A percentile compares a stretch with the other conserved stretches of the same genome.
Conservation (phyloP, 2,797 vertebrate species). For the Syngnathus rostellatus region DNA sequence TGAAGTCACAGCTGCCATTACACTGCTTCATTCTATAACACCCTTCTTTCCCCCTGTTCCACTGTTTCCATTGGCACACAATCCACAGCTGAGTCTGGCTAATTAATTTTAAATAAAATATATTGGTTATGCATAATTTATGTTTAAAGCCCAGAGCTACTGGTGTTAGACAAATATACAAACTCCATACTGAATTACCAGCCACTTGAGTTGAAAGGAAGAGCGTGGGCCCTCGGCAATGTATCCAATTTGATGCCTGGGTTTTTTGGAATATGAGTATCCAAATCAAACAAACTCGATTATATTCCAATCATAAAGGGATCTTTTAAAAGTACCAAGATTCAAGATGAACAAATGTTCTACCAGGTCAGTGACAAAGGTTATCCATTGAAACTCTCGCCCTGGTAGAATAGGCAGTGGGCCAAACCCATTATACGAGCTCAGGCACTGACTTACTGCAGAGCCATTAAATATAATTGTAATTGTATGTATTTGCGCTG, state of each 20-base stretch:
- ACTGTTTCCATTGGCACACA: conserved; percentile 65
- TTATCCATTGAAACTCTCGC: conserved; percentile 10
- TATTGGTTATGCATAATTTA: conserved; percentile 72
- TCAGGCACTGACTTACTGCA: background rate
- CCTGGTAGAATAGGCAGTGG: background rate
- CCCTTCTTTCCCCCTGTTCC: conserved; percentile 12
- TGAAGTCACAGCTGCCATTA: conserved; percentile 62
- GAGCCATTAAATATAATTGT: conserved; percentile 1
- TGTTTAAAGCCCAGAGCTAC: conserved; percentile 64
- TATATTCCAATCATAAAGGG: conserved; percentile 36
- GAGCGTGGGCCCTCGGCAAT: conserved; percentile 38
- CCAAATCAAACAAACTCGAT: conserved; percentile 63
- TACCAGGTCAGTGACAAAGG: conserved; percentile 13
- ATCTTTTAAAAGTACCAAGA: conserved; percentile 17
- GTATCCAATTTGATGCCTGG: conserved; percentile 40
- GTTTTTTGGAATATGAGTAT: conserved; percentile 43
- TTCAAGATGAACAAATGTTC: conserved; percentile 10
- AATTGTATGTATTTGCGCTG: background rate
- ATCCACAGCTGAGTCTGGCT: conserved; percentile 43
- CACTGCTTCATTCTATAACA: conserved; percentile 28
- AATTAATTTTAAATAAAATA: conserved; percentile 75
- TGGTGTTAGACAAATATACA: conserved; percentile 72
- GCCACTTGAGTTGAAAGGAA: conserved; percentile 51
- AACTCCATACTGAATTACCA: conserved; percentile 60
- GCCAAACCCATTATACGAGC: background rate